Percentiles rank a stretch among this genome's conserved stretches.
phyloP scores from a whole-genome alignment of 2,888 invertebrate genomes.

The Heliconius cydno region DNA sequence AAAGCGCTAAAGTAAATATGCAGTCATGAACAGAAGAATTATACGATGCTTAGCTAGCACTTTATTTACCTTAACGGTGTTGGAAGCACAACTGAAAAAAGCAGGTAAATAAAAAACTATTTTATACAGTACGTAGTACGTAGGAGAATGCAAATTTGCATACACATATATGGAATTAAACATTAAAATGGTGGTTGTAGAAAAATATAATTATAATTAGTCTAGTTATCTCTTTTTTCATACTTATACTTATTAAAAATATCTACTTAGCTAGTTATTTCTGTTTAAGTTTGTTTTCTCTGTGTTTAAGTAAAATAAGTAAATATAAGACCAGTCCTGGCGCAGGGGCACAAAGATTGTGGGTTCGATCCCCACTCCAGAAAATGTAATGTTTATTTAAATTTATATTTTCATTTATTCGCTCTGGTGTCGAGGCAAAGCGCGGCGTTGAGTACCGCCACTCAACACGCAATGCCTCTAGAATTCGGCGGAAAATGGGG shows the following conservation, averaged over 20 bases:
- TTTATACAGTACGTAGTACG: constrained; percentile 20
- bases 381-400: too few relatives aligned
- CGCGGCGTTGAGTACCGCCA: too few relatives aligned
- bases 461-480: too few relatives aligned
- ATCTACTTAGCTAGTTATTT: neutral
- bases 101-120: constrained; percentile 37
- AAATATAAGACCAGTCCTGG: too few relatives aligned
- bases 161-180: constrained; percentile 44
- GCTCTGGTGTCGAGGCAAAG: too few relatives aligned
- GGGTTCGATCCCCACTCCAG: too few relatives aligned
- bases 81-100: constrained; percentile 14
- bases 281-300: neutral
- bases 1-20: constrained; percentile 18
- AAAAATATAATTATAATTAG: constrained; percentile 44
- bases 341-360: too few relatives aligned
- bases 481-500: too few relatives aligned
- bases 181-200: constrained; percentile 41
- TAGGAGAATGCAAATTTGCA: constrained; percentile 41
- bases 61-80: constrained; percentile 19
- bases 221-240: neutral
- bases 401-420: too few relatives aligned
- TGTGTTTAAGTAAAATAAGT: neutral
- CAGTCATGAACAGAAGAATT: constrained; percentile 24
- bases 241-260: neutral
- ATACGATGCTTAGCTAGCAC: constrained; percentile 15